Evolutionary conservation across 1,140 invertebrate genomes (phyloP).

Genomic region (Oncopodura yosiiana): DNA sequence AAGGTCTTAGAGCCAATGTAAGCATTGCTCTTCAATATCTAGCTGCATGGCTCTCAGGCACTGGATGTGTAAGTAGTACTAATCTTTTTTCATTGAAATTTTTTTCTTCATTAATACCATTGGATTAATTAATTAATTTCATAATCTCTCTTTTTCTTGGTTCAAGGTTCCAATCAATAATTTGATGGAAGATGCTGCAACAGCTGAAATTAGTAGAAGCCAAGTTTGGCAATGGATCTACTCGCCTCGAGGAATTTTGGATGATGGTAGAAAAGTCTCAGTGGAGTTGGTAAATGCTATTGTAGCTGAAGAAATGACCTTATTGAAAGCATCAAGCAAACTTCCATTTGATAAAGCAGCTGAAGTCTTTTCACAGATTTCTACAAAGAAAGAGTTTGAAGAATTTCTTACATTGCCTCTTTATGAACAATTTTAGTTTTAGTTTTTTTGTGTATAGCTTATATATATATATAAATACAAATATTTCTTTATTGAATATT

Average conservation of each 20-base stretch:
- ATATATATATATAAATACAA: not conserved
- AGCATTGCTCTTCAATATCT: constrained; percentile 55
- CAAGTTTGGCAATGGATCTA: constrained; percentile 64
- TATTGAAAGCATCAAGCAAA: constrained; percentile 39
- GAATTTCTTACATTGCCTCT: constrained; percentile 46
- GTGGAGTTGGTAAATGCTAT: constrained; percentile 40
- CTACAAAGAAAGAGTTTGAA: constrained; percentile 43
- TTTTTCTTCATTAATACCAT: too few relatives aligned
- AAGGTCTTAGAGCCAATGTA: constrained; percentile 54
- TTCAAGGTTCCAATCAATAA: constrained; percentile 50
- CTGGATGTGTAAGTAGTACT: constrained; percentile 46
- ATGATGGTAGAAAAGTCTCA: constrained; percentile 42
- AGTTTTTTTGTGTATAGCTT: too few relatives aligned
- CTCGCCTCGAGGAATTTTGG: constrained; percentile 40
- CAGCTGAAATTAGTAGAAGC: constrained; percentile 59
- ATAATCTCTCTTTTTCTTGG: too few relatives aligned
- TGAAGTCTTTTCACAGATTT: constrained; percentile 47
- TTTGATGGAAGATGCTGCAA: constrained; percentile 58
- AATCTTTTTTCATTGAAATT: too few relatives aligned
- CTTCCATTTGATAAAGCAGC: constrained; percentile 44
- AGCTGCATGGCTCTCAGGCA: constrained; percentile 55
- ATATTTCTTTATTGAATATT: too few relatives aligned
- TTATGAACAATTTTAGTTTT: constrained; percentile 19
- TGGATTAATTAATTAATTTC: too few relatives aligned
- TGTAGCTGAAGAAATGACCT: constrained; percentile 37